These are phyloP conservation scores for Potamarius usumacintae DNA, from an alignment of 2,113 vertebrate species.

Conservation along the genomic window DNA sequence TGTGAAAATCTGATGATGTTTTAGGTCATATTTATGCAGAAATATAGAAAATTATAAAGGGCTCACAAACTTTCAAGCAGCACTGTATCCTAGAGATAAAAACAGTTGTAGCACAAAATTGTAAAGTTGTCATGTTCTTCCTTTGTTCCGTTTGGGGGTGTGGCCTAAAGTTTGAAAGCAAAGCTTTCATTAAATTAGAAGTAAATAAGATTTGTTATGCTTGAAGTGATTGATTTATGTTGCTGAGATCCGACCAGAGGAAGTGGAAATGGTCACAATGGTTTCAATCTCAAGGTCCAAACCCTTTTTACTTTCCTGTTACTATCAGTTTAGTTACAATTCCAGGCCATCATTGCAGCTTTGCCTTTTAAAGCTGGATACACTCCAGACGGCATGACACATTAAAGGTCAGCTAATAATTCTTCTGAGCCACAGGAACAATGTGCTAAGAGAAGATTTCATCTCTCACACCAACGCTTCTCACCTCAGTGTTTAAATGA, in stretches of 20 bases:
- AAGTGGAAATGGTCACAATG: background rate
- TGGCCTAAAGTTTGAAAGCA: background rate
- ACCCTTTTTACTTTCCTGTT: background rate
- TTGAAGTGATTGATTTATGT: background rate
- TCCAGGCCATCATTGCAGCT: background rate
- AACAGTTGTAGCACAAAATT: background rate
- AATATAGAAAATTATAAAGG: no score
- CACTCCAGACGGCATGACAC: background rate
- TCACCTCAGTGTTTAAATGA: slow-evolving; percentile 22
- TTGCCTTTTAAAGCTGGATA: slow-evolving; percentile 12
- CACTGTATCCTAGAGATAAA: background rate
- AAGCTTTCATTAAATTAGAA: background rate
- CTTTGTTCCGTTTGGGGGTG: background rate
- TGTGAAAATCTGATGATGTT: no score
- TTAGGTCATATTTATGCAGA: no score
- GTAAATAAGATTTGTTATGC: background rate
- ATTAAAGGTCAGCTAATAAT: slow-evolving; percentile 53
- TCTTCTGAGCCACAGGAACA: slow-evolving; percentile 36
- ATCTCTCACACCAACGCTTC: slow-evolving; percentile 36
- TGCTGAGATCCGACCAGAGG: background rate
- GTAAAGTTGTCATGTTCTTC: background rate
- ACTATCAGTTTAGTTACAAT: background rate
- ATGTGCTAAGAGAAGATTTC: slow-evolving; percentile 43
- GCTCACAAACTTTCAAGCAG: no score
- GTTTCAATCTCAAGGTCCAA: background rate